phyloP scores from a whole-genome alignment of 2,888 invertebrate species.

The Neoscelio sp. region DNA sequence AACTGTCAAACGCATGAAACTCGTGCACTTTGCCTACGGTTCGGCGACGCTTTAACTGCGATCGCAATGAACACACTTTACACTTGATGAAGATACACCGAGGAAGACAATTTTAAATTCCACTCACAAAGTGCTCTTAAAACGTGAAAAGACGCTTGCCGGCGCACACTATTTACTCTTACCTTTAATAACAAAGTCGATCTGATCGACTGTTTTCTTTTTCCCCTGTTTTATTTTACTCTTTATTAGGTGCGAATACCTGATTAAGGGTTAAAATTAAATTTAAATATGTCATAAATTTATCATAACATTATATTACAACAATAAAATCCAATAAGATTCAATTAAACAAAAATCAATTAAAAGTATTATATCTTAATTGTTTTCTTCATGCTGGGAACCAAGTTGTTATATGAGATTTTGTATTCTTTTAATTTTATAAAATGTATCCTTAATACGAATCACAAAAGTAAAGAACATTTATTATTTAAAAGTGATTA shows the following conservation, averaged over 20 bases:
- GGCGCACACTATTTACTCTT: constrained; percentile 52
- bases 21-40: constrained; percentile 25
- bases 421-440: too few relatives aligned
- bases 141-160: constrained; percentile 37
- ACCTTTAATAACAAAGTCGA: constrained; percentile 67
- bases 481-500: too few relatives aligned
- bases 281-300: too few relatives aligned
- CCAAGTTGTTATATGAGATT: too few relatives aligned
- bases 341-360: too few relatives aligned
- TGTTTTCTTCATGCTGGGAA: too few relatives aligned
- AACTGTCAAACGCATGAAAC: constrained; percentile 40
- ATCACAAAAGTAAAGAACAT: too few relatives aligned
- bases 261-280: too few relatives aligned
- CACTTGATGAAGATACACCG: constrained; percentile 51
- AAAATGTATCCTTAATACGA: too few relatives aligned
- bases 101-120: constrained; percentile 52
- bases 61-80: constrained; percentile 37
- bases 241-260: constrained; percentile 49
- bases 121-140: constrained; percentile 53
- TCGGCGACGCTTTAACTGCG: constrained; percentile 35
- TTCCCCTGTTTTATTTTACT: constrained; percentile 35
- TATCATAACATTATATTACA: too few relatives aligned
- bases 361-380: too few relatives aligned
- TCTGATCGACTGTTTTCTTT: constrained; percentile 66
- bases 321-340: too few relatives aligned